phyloP scores from a whole-genome alignment of 1,140 invertebrate species.

The Heterodera carotae region DNA sequence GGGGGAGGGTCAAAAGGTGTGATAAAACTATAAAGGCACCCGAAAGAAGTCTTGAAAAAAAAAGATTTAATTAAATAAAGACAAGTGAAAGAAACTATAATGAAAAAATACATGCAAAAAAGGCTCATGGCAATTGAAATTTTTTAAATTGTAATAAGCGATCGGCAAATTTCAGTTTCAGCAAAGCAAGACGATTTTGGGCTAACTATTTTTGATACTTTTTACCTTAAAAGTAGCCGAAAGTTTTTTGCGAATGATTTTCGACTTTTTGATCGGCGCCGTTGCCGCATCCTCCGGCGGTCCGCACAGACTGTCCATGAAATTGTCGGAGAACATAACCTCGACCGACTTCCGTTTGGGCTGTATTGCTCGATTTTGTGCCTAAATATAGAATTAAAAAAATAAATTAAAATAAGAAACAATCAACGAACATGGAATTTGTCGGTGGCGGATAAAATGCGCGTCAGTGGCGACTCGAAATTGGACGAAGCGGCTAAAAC shows the following conservation, averaged over 20 bases:
- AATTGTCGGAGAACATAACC: constrained; percentile 19
- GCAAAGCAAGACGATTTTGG: too few species aligned
- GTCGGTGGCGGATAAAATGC: constrained; percentile 6
- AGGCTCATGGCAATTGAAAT: not conserved
- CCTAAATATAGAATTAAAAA: constrained; percentile 8
- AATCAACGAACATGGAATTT: constrained; percentile 13
- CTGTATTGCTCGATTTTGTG: constrained; percentile 3
- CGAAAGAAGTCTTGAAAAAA: too few species aligned
- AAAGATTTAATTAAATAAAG: too few species aligned
- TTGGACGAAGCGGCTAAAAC: not conserved
- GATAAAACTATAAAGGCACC: too few species aligned
- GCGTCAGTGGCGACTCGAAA: constrained; percentile 16
- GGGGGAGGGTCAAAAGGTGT: too few species aligned
- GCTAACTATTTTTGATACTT: too few species aligned
- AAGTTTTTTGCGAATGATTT: constrained; percentile 24
- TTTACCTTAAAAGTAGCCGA: not conserved
- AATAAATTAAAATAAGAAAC: constrained; percentile 1
- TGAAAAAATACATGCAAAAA: not conserved
- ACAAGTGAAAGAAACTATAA: not conserved
- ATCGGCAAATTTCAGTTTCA: too few species aligned
- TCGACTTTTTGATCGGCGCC: constrained; percentile 5
- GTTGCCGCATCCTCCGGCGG: not conserved
- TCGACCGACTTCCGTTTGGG: constrained; percentile 21
- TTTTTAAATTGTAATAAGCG: not conserved
- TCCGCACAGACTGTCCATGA: constrained; percentile 24